Evolutionary conservation across 2,113 vertebrate species (phyloP).

Genomic region (Hirundichthys speculiger): DNA sequence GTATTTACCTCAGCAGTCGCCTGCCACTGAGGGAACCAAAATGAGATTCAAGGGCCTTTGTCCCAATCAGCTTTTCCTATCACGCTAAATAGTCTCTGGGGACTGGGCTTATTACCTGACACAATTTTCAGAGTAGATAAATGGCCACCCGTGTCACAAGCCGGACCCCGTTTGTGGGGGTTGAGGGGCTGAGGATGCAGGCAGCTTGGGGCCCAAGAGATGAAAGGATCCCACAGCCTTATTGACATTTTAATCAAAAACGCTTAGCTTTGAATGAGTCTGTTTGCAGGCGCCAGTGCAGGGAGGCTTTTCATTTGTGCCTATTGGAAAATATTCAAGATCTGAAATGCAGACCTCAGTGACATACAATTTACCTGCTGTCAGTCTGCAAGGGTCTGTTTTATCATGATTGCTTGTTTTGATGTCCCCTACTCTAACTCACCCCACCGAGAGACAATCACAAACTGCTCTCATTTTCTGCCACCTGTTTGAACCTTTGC

Average conservation of each 20-base stretch:
- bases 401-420: slow-evolving; percentile 85
- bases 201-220: slow-evolving; percentile 90
- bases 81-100: slow-evolving; percentile 95
- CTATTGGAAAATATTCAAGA: slow-evolving; percentile 89
- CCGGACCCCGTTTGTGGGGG: slow-evolving; percentile 78
- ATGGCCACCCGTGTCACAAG: slow-evolving; percentile 86
- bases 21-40: slow-evolving; percentile 86
- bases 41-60: slow-evolving; percentile 94
- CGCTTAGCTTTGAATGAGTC: slow-evolving; percentile 94
- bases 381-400: slow-evolving; percentile 87
- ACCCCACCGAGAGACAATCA: slow-evolving; percentile 15
- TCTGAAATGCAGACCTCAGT: slow-evolving; percentile 92
- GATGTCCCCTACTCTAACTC: slow-evolving; percentile 79
- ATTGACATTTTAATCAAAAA: slow-evolving; percentile 99
- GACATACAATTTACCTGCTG: slow-evolving; percentile 98
- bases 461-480: not conserved
- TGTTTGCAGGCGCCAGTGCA: slow-evolving; percentile 76
- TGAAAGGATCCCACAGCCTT: slow-evolving; percentile 92
- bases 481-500: slow-evolving; percentile 32
- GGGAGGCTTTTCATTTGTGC: slow-evolving; percentile 84
- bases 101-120: slow-evolving; percentile 95
- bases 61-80: slow-evolving; percentile 95
- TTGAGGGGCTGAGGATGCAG: too few species aligned
- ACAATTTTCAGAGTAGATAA: slow-evolving; percentile 96
- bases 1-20: slow-evolving; percentile 90